Evolutionary conservation across 2,113 vertebrate genomes (phyloP), one percentile per base, ranked within the genome.

Genomic region (Phocoena phocoena): DNA sequence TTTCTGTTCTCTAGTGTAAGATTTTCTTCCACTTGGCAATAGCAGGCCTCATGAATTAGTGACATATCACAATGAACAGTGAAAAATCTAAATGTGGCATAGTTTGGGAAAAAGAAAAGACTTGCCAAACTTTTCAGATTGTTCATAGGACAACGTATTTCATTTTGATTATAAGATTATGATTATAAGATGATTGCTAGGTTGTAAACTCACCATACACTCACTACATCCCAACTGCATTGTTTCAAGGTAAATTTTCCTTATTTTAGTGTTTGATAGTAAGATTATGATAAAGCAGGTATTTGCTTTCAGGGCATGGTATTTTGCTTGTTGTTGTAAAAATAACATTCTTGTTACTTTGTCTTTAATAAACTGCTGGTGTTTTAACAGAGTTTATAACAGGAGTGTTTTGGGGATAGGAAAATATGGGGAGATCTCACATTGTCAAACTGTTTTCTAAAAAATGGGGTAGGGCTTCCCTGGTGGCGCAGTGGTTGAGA

Each of bases 361-460:
- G 83, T 84, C 26, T n/a, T 95, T 93, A 93, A 41, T 88, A 96
- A 93, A 93, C 4, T 87, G 18, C 38, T 95, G 2, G 8, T 79
- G 13, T 90, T 91, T 92, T 76, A 81, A 50, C 44, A 84, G 25
- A 89, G 33, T 86, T 96, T 53, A 60, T 70, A 87, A 33, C 44
- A 93, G 33, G 31, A 79, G 1, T 86, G 7, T 88, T 97, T 90
- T 33, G 8, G 31, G 18, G 15, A 3, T 6, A 36, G 76, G 58
- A 83, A 93, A 96, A 81, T 93, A 41, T 26, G 8, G 33, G 14
- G 18, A 81, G 33, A 84, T 23, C 28, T 74, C 41, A 81, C 20
- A 67, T 97, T 96, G 65, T 62, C 44, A 77, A 67, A 21, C 44
- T 94, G 13, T 90, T 97, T 93, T 92, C 25, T 88, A 44, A 33